These are phyloP conservation scores for Centruroides vittatus DNA, from an alignment of 1,140 invertebrate species.

Conservation along the genomic window DNA sequence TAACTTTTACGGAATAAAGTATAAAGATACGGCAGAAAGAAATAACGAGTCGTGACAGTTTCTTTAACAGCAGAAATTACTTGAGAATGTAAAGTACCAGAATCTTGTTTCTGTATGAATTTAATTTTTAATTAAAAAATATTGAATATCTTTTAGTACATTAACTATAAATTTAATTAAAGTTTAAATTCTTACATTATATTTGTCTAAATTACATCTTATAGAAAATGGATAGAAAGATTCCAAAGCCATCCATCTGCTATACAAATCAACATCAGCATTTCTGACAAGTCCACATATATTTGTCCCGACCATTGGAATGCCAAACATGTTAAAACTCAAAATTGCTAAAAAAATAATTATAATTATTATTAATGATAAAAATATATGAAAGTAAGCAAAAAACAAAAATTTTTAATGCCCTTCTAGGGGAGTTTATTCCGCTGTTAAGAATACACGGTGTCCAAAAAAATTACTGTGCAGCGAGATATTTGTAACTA, in stretches of 20 bases:
- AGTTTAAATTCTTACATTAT: conserved; percentile 42
- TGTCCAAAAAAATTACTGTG: no score
- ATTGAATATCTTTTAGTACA: no score
- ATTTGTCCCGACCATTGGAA: conserved; percentile 31
- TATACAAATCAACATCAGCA: conserved; percentile 44
- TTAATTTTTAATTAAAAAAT: no score
- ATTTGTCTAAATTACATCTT: conserved; percentile 63
- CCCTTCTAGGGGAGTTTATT: no score
- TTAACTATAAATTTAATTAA: no score
- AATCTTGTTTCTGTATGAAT: conserved; percentile 25
- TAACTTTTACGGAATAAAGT: conserved; percentile 31
- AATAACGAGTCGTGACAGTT: conserved; percentile 30
- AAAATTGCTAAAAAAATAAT: conserved; percentile 35
- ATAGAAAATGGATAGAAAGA: conserved; percentile 48
- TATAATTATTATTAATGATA: no score
- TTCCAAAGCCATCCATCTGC: conserved; percentile 58
- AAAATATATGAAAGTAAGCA: no score
- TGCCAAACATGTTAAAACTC: conserved; percentile 66
- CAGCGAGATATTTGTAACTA: no score
- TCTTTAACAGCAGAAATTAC: conserved; percentile 19
- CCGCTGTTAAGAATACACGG: no score
- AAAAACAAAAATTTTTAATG: no score
- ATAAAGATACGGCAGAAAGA: conserved; percentile 36
- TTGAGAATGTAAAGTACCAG: conserved; percentile 35
- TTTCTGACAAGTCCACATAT: conserved; percentile 30